Evolutionary conservation across 2,888 invertebrate species (phyloP), one percentile per base, ranked within the genome.

Genomic region (Drosophila crucigera): DNA sequence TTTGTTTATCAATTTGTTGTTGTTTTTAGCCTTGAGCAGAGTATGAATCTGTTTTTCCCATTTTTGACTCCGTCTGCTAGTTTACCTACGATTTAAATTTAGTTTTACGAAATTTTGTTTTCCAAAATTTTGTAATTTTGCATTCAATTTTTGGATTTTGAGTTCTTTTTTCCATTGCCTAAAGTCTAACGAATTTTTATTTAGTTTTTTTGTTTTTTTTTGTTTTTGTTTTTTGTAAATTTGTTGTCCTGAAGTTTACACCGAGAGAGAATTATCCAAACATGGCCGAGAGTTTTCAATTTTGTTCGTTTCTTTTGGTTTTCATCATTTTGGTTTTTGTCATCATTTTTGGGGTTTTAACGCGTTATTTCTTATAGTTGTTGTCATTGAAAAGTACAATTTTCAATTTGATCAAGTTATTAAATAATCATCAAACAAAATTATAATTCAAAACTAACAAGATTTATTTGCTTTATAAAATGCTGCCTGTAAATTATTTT

Each of bases 201-300:
- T 82, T 80, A 77, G 59, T 64, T 78, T 68, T 80, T 76, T 73
- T 82, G 74, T 73, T 67, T 78, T 75, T 64, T 65, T 80, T 80
- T 75, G 59, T 59, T 79, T 83, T 73, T 71, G 71, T 72, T 80
- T 79, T 77, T 76, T 80, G 75, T 80, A 81, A 85, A 78, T 87
- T 83, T 88, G 82, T 91, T 92, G 92, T 91, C 92, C 92, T 92
- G 90, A 92, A 92, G 84, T 83, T 89, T 92, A 92, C 92, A 92
- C 92, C 92, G 91, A 92, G 92, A 92, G 91, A 90, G 80, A 91
- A 92, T 92, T 92, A 92, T 92, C 92, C 93, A 92, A 92, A 92
- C 91, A 88, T 91, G 92, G 92, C 92, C 92, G 92, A 92, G 92
- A 92, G 90, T 76, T 84, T 81, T 72, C 71, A 84, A 90, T 85